Evolutionary conservation across 2,113 vertebrate species (phyloP), one percentile per base, ranked within the genome.

Genomic region (Odobenus rosmarus): DNA sequence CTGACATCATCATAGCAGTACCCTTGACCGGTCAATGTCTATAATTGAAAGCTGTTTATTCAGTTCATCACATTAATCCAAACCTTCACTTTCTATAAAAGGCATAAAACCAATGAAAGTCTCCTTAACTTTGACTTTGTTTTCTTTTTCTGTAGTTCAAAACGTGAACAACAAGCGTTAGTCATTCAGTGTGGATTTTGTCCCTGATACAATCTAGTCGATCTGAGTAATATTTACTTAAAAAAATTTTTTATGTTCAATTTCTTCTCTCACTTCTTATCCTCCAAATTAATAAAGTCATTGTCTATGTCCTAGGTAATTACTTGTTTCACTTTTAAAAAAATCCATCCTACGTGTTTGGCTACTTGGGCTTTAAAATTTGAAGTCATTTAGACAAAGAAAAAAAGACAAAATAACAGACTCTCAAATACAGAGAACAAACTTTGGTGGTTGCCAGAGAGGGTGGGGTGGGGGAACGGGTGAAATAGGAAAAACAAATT

Each of bases 191-290:
- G 16, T 61, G 51, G 28, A 1, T 81, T 90, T 90, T 87, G 82
- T 33, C 51, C n/a, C 57, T 53, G 49, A 74, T 53, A 67, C 28
- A 88, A n/a, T 57, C 39, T 77, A 64, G 59, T 24, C 13, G 36
- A 86, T 42, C 36, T 72, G 55, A 85, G 24, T 72, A 57, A 82
- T 69, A 59, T 4, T 53, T 85, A 24, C 36, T 57, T 82, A 59
- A 15, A 61, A 39, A 33, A 23, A 2, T 51, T 80, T 77, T 39
- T 83, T 77, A 31, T 85, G 16, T 67, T 57, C 15, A 51, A 24
- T 96, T 69, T 96, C 72, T 76, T 95, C 18, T 84, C 55, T 72
- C 33, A 53, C 62, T 55, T 77, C 62, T 90, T 61, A 49, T 31
- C 16, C 49, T 93, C 39, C n/a, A 76, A 81, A n/a, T 86, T 67